Base-by-base conservation (phyloP, 2,113 vertebrate species). In the Alces alces region DNA sequence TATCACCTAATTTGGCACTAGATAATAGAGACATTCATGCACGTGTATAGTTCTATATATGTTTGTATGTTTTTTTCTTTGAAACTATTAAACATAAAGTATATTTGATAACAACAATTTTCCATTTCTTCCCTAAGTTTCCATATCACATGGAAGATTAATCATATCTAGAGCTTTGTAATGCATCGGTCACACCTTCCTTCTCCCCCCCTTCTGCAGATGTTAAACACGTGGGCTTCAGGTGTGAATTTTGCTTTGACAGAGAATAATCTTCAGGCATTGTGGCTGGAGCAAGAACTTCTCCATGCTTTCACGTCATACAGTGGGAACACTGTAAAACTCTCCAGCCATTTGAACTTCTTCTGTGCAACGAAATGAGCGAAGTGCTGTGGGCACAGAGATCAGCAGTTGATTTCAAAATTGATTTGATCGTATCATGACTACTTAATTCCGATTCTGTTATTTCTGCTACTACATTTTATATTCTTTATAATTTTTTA, bases 201-300 rank as follows among this genome's bases (percentile, higher is more conserved):
- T 43, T 52, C 54, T 70, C n/a, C 5, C 78, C 30, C 91, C 23
- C n/a, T 76, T 90, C 21, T 93, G 84, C 13, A 85, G 61, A 76
- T 96, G 47, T 79, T 85, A 96, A 93, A 84, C 80, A 96, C 64
- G 19, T 76, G 76, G 64, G 19, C 7, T 60, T 93, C 78, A 91
- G 23, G 50, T 82, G 73, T 82, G 76, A 80, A 83, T 95, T 96
- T 97, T 84, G 33, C 47, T 78, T 94, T 93, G 64, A 92, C 47
- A 80, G 19, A 9, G 28, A 97, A 39, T 90, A 85, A 90, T 73
- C 73, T 85, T 70, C 36, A 95, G n/a, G 66, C 45, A 78, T 88
- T 93, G 76, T 87, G 50, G 92, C 12, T 39, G 30, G 3, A 85
- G 87, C 25, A 86, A 91, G 60, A 93, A 70, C 14, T 43, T 95